Evolutionary conservation across 2,113 vertebrate genomes (phyloP), one percentile per base, ranked within the genome.

Genomic region (Scalopus aquaticus): DNA sequence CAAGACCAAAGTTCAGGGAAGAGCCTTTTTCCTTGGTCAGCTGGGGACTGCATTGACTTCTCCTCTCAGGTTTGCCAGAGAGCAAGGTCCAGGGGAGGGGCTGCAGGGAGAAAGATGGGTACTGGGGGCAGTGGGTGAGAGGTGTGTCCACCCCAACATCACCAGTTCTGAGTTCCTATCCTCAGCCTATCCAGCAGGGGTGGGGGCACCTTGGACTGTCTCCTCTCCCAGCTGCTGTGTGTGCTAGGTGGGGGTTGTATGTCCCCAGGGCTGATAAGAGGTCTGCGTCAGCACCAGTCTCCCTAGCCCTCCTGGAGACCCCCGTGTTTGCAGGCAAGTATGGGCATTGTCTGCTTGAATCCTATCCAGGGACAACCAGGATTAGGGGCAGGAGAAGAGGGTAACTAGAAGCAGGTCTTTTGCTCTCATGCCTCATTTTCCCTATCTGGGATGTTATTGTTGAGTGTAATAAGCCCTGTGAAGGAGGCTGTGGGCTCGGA

Each of bases 1-100:
- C 73, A 56, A 76, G 95, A 96, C 84, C 92, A 95, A 95, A 95
- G 96, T 95, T 95, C 96, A 96, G 85, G 85, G 94, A 88, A 54
- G 69, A 90, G 77, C 64, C 65, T 90, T 44, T 54, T 95, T 65
- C 32, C 73, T 49, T 51, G 85, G 77, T 95, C 95, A 86, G 78
- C 74, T 56, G 70, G 93, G 93, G 79, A 86, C 81, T 77, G 74
- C 51, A 30, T 65, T 82, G 96, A 73, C 91, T 73, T 88, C 60
- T 84, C 62, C 51, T 30, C 30, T 76, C 20, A n/a, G 54, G 64
- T 58, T 49, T 24, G 49, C 16, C 76, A 42, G 35, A 37, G 16
- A 30, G n/a, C 83, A 70, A 81, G 83, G 84, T 51, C 42, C 72
- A n/a, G 49, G 46, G 72, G 73, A 35, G 44, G 9, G 54, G 54